A percentile compares a stretch with the other conserved stretches of the same genome.
Conservation (phyloP, 2,113 vertebrate species). For the Vicugna pacos region DNA sequence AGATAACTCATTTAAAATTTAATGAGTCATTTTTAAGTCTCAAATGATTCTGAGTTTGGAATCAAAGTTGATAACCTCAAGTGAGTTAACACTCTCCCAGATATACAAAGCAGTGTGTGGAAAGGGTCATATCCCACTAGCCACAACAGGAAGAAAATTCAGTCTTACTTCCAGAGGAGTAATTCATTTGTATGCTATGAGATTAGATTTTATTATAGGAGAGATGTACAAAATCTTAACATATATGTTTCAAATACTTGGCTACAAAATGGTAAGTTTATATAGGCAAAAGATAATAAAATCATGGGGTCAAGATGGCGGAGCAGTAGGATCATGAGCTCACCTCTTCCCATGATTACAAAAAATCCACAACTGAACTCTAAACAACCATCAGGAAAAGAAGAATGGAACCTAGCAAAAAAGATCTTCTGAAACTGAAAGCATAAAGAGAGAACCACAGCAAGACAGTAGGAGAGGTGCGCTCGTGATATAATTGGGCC, state of each 20-base stretch:
- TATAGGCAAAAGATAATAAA: background rate
- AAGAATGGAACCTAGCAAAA: too few relatives aligned
- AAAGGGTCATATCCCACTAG: background rate
- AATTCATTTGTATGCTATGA: constrained; percentile 44
- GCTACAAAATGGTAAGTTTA: background rate
- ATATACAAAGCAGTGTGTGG: background rate
- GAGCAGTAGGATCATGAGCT: too few relatives aligned
- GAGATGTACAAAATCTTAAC: background rate
- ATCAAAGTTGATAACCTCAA: constrained; percentile 43
- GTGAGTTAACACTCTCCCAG: background rate
- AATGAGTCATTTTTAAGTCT: constrained; percentile 39
- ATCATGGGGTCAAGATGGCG: background rate
- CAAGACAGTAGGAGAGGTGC: too few relatives aligned
- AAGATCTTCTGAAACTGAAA: too few relatives aligned
- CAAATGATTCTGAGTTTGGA: constrained; percentile 37
- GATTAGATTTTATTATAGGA: constrained; percentile 51
- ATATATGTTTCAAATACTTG: constrained; percentile 24
- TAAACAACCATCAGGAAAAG: too few relatives aligned
- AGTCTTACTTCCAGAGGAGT: background rate
- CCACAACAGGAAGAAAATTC: background rate
- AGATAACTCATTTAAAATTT: constrained; percentile 53
- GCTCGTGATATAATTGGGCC: too few relatives aligned
- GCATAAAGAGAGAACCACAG: too few relatives aligned
- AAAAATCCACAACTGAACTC: too few relatives aligned
- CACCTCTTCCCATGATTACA: too few relatives aligned